Evolutionary conservation across 2,113 vertebrate genomes (phyloP).

Genomic region (Triplophysa rosa): DNA sequence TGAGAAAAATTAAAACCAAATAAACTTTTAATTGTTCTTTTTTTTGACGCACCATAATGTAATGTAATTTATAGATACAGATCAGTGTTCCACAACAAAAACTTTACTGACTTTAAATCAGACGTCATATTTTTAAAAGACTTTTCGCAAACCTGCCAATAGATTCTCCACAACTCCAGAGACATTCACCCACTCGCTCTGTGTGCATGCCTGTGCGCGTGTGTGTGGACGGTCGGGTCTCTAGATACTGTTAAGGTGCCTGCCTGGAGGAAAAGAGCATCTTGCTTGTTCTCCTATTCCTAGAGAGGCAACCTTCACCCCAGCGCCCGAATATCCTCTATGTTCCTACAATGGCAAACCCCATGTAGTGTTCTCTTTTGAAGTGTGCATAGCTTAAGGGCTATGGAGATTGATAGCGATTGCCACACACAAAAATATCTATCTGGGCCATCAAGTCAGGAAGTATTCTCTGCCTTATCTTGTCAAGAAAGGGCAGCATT

Average conservation of each 20-base stretch:
- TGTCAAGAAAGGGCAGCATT: slow-evolving; percentile 45
- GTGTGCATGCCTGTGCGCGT: not conserved
- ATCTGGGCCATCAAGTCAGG: slow-evolving; percentile 45
- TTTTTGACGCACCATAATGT: too few relatives aligned
- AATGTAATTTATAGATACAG: too few relatives aligned
- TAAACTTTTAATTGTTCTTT: too few relatives aligned
- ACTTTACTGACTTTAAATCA: not conserved
- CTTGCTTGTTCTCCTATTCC: slow-evolving; percentile 8
- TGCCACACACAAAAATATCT: slow-evolving; percentile 44
- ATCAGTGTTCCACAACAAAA: not conserved
- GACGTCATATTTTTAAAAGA: too few relatives aligned
- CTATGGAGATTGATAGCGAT: slow-evolving; percentile 51
- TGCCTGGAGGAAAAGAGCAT: slow-evolving; percentile 22
- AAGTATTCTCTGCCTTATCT: slow-evolving; percentile 38
- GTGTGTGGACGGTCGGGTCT: not conserved
- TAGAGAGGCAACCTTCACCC: slow-evolving; percentile 26
- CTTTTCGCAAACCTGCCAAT: not conserved
- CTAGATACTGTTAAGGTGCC: not conserved
- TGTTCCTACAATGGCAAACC: slow-evolving; percentile 26
- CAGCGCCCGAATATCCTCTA: slow-evolving; percentile 21
- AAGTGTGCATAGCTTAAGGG: slow-evolving; percentile 45
- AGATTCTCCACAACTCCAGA: not conserved
- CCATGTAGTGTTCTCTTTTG: slow-evolving; percentile 41
- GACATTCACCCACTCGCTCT: not conserved
- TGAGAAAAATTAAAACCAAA: too few relatives aligned